Percentiles rank a stretch among this genome's conserved stretches.
phyloP scores from a whole-genome alignment of 2,888 invertebrate species.

The Caenorhabditis auriculariae region DNA sequence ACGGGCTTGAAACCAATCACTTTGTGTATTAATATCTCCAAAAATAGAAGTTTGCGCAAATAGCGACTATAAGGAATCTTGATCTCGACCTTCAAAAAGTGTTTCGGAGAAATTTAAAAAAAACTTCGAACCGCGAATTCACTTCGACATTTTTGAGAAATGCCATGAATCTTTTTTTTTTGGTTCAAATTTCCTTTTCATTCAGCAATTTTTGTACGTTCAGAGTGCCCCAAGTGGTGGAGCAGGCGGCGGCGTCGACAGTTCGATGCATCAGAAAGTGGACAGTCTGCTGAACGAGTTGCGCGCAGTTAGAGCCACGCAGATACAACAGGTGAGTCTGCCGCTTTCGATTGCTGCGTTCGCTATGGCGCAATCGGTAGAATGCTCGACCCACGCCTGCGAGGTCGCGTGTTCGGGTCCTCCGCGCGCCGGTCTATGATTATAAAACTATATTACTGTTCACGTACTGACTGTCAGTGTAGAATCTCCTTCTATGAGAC shows the following conservation, averaged over 20 bases:
- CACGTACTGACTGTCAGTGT: constrained; percentile 7
- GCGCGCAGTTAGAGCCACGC: constrained; percentile 35
- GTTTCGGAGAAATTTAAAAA: no score
- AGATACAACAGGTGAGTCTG: constrained; percentile 24
- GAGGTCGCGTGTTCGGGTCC: not conserved
- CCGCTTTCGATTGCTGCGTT: no score
- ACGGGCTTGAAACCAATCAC: no score
- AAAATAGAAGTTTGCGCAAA: no score
- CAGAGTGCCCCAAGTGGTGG: constrained; percentile 21
- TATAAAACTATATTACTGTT: constrained; percentile 8
- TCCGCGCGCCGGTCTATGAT: constrained; percentile 3
- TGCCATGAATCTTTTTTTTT: constrained; percentile 1
- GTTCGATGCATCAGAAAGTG: constrained; percentile 40
- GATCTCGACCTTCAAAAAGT: no score
- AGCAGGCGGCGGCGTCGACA: constrained; percentile 22
- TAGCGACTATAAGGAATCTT: no score
- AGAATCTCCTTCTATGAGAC: not conserved
- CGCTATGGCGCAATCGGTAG: not conserved
- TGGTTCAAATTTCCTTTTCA: not conserved
- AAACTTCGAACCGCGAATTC: no score
- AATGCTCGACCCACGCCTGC: not conserved
- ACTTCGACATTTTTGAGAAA: no score
- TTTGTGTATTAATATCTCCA: no score
- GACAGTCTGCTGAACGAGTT: constrained; percentile 40
- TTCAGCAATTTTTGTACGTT: constrained; percentile 5